Evolutionary conservation across 2,797 vertebrate species (phyloP).

Genomic region (Australoheros facetus): DNA sequence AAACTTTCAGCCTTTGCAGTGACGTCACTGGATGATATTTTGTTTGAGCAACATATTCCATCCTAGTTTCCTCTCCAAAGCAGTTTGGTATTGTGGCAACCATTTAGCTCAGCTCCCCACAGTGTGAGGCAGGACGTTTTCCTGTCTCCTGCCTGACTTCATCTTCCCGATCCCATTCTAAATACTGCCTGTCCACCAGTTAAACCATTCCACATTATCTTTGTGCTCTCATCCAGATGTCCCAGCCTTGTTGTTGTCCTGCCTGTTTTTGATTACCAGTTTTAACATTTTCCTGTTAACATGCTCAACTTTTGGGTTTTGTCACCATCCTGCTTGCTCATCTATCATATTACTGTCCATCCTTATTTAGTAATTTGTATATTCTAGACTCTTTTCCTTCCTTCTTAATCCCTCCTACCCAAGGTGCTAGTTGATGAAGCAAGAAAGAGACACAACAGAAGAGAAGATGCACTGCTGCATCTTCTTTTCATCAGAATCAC

Average conservation of each 20-base stretch:
- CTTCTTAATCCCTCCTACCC: neutral
- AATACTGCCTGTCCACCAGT: neutral
- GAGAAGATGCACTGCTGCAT: neutral
- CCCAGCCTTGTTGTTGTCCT: neutral
- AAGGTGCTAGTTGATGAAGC: neutral
- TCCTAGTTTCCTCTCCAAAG: too few relatives aligned
- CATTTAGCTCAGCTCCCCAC: neutral
- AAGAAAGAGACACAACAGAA: too few relatives aligned
- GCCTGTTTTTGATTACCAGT: neutral
- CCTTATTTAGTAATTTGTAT: neutral
- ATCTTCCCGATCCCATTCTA: neutral
- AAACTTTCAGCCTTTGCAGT: neutral
- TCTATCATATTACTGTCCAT: neutral
- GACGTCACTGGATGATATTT: neutral
- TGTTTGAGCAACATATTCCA: too few relatives aligned
- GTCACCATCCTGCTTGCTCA: too few relatives aligned
- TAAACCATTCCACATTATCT: neutral
- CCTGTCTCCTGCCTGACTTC: neutral
- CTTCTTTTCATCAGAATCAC: neutral
- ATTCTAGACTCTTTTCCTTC: neutral
- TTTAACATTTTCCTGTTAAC: neutral
- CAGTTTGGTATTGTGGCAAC: neutral
- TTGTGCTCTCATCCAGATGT: neutral
- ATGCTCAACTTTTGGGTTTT: neutral
- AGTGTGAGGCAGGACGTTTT: neutral